A percentile compares a stretch with the other conserved stretches of the same genome.
phyloP scores from a whole-genome alignment of 1,140 invertebrate species.

The Zaprionus davidi region DNA sequence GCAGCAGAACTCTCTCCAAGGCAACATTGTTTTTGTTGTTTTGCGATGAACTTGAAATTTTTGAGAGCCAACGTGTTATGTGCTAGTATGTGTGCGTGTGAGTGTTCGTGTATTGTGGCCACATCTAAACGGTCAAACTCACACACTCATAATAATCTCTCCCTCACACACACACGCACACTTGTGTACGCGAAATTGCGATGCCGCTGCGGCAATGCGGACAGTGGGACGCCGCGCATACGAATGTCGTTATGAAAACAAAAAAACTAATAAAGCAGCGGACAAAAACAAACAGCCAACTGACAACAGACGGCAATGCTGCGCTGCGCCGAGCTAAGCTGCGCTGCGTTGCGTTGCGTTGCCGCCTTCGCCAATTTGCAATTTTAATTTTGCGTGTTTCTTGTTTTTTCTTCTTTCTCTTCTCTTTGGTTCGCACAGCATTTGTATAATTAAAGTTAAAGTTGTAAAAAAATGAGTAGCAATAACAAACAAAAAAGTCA shows the following conservation, averaged over 20 bases:
- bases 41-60: constrained; percentile 33
- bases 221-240: constrained; percentile 52
- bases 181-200: constrained; percentile 11
- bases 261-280: constrained; percentile 80
- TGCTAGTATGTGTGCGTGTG: constrained; percentile 7
- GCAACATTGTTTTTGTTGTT: constrained; percentile 6
- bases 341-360: constrained; percentile 16
- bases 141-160: constrained; percentile 27
- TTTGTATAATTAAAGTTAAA: constrained; percentile 71
- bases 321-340: constrained; percentile 8
- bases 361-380: constrained; percentile 63
- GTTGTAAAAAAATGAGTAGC: constrained; percentile 64
- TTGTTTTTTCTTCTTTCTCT: constrained; percentile 26
- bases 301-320: constrained; percentile 12
- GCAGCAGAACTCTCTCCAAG: constrained; percentile 6
- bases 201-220: constrained; percentile 29
- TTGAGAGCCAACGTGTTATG: constrained; percentile 20
- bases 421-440: constrained; percentile 15
- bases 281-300: constrained; percentile 73
- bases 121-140: constrained; percentile 20
- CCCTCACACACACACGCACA: constrained; percentile 12
- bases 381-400: constrained; percentile 69
- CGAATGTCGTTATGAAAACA: constrained; percentile 80
- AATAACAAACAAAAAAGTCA: constrained; percentile 45
- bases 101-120: constrained; percentile 8